Conservation (phyloP, 2,888 invertebrate genomes). For the Caenorhabditis drosophilae region DNA sequence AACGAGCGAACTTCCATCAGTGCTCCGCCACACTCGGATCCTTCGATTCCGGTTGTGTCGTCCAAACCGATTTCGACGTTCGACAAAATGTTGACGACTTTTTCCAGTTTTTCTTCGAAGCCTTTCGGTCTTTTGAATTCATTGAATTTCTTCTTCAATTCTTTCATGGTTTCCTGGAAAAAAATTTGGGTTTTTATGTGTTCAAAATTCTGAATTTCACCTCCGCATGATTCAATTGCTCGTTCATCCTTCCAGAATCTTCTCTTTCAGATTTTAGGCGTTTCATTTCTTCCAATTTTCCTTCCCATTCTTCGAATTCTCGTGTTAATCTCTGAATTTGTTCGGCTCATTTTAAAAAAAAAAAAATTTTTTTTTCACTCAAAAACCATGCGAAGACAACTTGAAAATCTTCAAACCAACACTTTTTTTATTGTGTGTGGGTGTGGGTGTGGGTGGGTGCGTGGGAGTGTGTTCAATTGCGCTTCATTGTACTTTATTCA, state of each 20-base stretch:
- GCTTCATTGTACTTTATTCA: too few species aligned
- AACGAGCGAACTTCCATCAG: slow-evolving; percentile 41
- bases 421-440: neutral
- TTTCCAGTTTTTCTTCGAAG: slow-evolving; percentile 54
- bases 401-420: neutral
- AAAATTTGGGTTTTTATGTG: slow-evolving; percentile 7
- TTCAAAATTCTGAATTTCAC: slow-evolving; percentile 14
- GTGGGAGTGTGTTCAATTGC: too few species aligned
- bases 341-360: neutral
- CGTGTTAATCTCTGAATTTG: slow-evolving; percentile 26
- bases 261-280: slow-evolving; percentile 45
- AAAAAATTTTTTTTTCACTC: neutral
- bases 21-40: slow-evolving; percentile 40
- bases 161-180: slow-evolving; percentile 40
- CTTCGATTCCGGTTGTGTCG: slow-evolving; percentile 57
- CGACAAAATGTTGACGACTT: slow-evolving; percentile 30
- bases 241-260: slow-evolving; percentile 32
- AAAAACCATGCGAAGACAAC: neutral
- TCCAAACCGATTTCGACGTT: slow-evolving; percentile 60
- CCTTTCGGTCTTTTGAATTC: slow-evolving; percentile 63
- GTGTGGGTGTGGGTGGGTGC: too few species aligned
- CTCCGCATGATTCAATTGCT: slow-evolving; percentile 49
- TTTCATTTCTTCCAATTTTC: slow-evolving; percentile 56
- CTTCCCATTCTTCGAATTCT: slow-evolving; percentile 61
- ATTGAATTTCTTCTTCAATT: slow-evolving; percentile 43